Evolutionary conservation across 2,888 invertebrate genomes (phyloP).

Genomic region (Epinotia brunnichana): DNA sequence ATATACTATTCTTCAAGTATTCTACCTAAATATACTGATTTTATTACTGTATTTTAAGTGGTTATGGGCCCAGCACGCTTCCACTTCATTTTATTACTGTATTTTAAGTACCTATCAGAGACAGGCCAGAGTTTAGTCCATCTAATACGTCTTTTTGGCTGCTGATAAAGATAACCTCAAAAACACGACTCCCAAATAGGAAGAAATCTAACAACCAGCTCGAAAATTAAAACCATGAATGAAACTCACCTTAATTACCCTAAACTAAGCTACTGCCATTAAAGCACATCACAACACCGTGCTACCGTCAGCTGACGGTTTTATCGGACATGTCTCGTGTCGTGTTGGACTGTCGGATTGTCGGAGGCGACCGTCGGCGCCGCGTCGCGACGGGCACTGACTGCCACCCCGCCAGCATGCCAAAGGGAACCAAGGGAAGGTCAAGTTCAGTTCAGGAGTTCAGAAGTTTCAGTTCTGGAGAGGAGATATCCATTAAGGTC

Average conservation of each 20-base stretch:
- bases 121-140: too few species aligned
- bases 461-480: too few species aligned
- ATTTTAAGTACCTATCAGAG: too few species aligned
- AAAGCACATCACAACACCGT: slow-evolving; percentile 54
- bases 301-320: slow-evolving; percentile 46
- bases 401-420: slow-evolving; percentile 54
- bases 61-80: too few species aligned
- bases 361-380: not conserved
- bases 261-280: slow-evolving; percentile 28
- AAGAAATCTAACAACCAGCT: not conserved
- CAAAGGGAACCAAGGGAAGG: slow-evolving; percentile 64
- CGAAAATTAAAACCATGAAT: not conserved
- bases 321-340: slow-evolving; percentile 40
- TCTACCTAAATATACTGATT: too few species aligned
- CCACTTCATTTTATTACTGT: too few species aligned
- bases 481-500: slow-evolving; percentile 3
- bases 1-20: too few species aligned
- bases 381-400: slow-evolving; percentile 8
- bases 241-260: slow-evolving; percentile 40
- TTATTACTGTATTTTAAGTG: too few species aligned
- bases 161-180: slow-evolving; percentile 9
- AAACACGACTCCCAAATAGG: not conserved
- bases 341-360: slow-evolving; percentile 43
- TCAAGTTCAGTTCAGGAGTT: slow-evolving; percentile 71
- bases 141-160: too few species aligned